These are phyloP conservation scores for Dipodomys ordii DNA, from an alignment of 2,113 vertebrate genomes.

Conservation along the genomic window DNA sequence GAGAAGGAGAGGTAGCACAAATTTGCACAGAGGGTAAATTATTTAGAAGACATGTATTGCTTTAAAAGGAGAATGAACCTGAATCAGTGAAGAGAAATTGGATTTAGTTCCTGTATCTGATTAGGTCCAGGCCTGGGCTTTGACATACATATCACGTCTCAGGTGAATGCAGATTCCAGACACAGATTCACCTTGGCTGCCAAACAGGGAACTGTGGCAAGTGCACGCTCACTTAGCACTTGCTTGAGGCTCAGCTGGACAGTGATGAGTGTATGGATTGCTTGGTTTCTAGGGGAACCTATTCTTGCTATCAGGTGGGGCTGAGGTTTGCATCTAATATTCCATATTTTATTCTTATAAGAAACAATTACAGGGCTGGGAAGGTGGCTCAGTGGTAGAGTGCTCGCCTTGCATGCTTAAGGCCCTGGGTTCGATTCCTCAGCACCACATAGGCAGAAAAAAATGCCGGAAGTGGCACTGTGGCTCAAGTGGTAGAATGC, in stretches of 20 bases:
- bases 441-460: background rate
- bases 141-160: background rate
- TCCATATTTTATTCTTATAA: background rate
- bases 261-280: background rate
- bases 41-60: slow-evolving; percentile 46
- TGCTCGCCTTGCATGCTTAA: too few relatives aligned
- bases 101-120: slow-evolving; percentile 37
- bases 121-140: slow-evolving; percentile 17
- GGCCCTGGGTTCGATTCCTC: too few relatives aligned
- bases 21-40: slow-evolving; percentile 1
- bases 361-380: too few relatives aligned
- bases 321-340: background rate
- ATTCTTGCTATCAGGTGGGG: background rate
- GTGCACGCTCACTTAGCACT: background rate
- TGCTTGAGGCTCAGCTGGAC: background rate
- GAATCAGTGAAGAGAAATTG: slow-evolving; percentile 53
- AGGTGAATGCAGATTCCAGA: background rate
- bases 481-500: too few relatives aligned
- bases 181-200: background rate
- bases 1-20: slow-evolving; percentile 3
- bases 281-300: background rate
- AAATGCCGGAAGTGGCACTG: too few relatives aligned
- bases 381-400: too few relatives aligned
- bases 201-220: too few relatives aligned
- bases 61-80: slow-evolving; percentile 51